These are phyloP conservation scores for Bujurquina vittata DNA, from an alignment of 2,113 vertebrate species.

Conservation along the genomic window DNA sequence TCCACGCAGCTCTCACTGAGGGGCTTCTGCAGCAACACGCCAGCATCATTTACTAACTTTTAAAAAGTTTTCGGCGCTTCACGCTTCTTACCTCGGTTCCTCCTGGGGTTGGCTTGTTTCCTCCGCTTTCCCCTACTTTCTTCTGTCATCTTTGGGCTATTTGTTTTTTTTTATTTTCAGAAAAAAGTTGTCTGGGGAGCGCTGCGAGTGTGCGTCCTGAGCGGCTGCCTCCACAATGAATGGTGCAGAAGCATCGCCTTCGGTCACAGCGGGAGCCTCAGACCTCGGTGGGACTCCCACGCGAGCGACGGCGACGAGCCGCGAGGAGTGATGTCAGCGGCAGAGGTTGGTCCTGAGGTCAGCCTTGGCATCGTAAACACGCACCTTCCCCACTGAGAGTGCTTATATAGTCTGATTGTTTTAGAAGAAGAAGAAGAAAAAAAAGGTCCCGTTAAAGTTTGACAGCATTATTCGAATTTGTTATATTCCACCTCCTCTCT, in stretches of 20 bases:
- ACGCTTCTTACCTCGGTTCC: conserved; percentile 79
- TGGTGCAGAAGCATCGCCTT: conserved; percentile 72
- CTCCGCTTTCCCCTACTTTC: conserved; percentile 82
- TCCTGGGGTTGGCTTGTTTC: conserved; percentile 85
- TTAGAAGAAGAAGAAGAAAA: neutral
- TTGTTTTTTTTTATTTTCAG: neutral
- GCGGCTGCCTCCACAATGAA: conserved; percentile 67
- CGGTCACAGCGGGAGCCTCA: conserved; percentile 74
- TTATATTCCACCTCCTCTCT: conserved; percentile 13
- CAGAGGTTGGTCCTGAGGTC: conserved; percentile 76
- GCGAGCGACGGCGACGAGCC: conserved; percentile 61
- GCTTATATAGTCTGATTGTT: neutral
- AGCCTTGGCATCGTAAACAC: conserved; percentile 34
- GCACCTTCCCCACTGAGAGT: conserved; percentile 39
- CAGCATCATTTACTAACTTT: conserved; percentile 45
- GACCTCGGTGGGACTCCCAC: conserved; percentile 62
- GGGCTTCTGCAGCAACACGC: conserved; percentile 23
- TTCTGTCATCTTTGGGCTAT: conserved; percentile 79
- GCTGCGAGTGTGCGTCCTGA: conserved; percentile 55
- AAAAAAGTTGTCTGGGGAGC: conserved; percentile 43
- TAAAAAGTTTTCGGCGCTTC: conserved; percentile 42
- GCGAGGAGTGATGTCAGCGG: conserved; percentile 79
- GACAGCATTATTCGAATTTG: neutral
- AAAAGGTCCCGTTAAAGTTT: neutral
- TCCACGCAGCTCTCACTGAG: neutral